These are phyloP conservation scores for Nemurella pictetii DNA, from an alignment of 2,888 invertebrate species.

Conservation along the genomic window DNA sequence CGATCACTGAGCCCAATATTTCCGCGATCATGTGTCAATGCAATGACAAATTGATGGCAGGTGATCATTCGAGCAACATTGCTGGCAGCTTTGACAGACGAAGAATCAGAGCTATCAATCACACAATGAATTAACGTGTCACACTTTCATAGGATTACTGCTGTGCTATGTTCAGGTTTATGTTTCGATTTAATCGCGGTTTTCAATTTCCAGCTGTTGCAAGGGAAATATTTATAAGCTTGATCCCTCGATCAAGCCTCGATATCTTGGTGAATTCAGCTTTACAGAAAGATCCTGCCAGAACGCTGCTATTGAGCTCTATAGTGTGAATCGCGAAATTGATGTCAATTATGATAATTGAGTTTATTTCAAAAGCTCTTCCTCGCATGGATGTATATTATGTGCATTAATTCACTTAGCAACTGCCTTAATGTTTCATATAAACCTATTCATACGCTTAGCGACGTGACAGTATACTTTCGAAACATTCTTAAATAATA, in stretches of 20 bases:
- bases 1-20: not conserved
- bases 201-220: not conserved
- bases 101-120: constrained; percentile 26
- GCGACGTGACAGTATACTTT: not conserved
- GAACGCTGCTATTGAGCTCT: not conserved
- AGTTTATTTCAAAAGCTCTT: not conserved
- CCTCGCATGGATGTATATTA: not conserved
- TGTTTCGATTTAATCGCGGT: not conserved
- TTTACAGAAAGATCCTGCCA: not conserved
- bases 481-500: not conserved
- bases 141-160: not conserved
- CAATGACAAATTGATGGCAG: constrained; percentile 27
- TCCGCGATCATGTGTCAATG: constrained; percentile 3
- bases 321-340: not conserved
- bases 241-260: too few relatives aligned
- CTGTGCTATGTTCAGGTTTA: not conserved
- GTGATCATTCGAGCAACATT: not conserved
- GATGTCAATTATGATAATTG: not conserved
- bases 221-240: not conserved
- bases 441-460: not conserved
- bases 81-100: constrained; percentile 13
- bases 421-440: not conserved
- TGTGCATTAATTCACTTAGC: not conserved
- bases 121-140: not conserved
- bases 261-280: not conserved